Conservation (phyloP, 1,140 invertebrate species). For the Uloborus diversus region DNA sequence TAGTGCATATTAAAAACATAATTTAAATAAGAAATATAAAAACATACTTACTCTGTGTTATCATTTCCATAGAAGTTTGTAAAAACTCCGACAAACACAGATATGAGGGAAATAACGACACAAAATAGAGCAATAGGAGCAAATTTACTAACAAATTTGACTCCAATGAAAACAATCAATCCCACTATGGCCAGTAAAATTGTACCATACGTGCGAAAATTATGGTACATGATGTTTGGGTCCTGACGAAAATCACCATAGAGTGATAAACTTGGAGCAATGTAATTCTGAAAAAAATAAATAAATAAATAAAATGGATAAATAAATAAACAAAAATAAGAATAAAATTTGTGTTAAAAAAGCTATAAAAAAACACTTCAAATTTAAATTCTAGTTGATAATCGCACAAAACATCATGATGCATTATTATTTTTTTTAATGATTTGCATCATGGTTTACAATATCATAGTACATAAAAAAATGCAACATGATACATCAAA, state of each 20-base stretch:
- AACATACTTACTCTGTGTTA: constrained; percentile 77
- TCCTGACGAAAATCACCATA: constrained; percentile 93
- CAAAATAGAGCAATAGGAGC: constrained; percentile 94
- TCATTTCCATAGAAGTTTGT: constrained; percentile 91
- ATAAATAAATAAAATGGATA: constrained; percentile 8
- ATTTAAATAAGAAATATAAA: neutral
- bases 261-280: constrained; percentile 90
- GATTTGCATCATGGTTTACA: too few relatives aligned
- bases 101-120: constrained; percentile 94
- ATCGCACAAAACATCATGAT: too few relatives aligned
- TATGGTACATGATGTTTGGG: constrained; percentile 92
- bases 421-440: too few relatives aligned
- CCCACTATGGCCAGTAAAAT: constrained; percentile 88
- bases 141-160: constrained; percentile 99
- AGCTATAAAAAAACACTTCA: too few relatives aligned
- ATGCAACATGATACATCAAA: too few relatives aligned
- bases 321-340: too few relatives aligned
- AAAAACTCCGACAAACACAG: constrained; percentile 96
- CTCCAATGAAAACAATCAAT: constrained; percentile 94
- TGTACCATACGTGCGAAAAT: constrained; percentile 97
- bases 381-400: too few relatives aligned
- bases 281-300: constrained; percentile 76
- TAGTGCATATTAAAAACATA: too few relatives aligned
- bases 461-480: too few relatives aligned
- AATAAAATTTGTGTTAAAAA: too few relatives aligned